Percentiles rank a stretch among this genome's conserved stretches.
These are phyloP conservation scores for Cerceris ruficornis DNA, from an alignment of 2,888 invertebrate species.

Conservation along the genomic window DNA sequence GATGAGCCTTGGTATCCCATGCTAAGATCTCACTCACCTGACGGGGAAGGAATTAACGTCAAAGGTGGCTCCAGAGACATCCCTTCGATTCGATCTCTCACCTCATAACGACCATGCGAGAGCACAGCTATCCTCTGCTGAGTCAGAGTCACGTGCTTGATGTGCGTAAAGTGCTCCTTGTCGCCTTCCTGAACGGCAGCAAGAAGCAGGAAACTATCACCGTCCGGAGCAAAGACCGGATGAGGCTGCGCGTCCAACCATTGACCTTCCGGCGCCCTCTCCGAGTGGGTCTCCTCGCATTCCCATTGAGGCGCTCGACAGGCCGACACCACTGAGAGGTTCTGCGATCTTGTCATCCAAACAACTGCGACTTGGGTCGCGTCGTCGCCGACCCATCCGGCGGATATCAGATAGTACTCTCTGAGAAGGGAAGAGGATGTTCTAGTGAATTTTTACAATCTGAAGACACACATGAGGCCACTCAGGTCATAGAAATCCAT, in stretches of 20 bases:
- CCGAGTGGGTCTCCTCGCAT: slow-evolving; percentile 93
- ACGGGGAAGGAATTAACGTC: neutral
- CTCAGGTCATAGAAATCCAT: neutral
- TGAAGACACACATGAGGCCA: no score
- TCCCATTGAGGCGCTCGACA: slow-evolving; percentile 92
- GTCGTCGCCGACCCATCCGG: slow-evolving; percentile 92
- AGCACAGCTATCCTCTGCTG: slow-evolving; percentile 92
- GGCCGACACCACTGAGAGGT: slow-evolving; percentile 92
- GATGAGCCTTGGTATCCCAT: slow-evolving; percentile 92
- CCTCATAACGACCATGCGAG: slow-evolving; percentile 93
- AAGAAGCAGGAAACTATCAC: slow-evolving; percentile 91
- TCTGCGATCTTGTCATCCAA: slow-evolving; percentile 97
- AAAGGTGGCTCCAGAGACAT: slow-evolving; percentile 2
- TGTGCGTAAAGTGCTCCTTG: slow-evolving; percentile 93
- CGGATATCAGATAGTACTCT: slow-evolving; percentile 96
- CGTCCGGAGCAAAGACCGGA: slow-evolving; percentile 92
- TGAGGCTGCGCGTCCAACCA: slow-evolving; percentile 94
- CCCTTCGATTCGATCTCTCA: slow-evolving; percentile 73
- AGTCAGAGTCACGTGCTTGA: slow-evolving; percentile 92
- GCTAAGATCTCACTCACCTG: slow-evolving; percentile 87
- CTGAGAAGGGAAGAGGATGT: slow-evolving; percentile 82
- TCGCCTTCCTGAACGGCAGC: slow-evolving; percentile 93
- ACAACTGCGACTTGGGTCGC: slow-evolving; percentile 92
- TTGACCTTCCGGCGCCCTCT: slow-evolving; percentile 91
- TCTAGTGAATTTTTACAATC: neutral